These are phyloP conservation scores for Monopterus albus DNA, from an alignment of 2,113 vertebrate genomes.

Conservation along the genomic window DNA sequence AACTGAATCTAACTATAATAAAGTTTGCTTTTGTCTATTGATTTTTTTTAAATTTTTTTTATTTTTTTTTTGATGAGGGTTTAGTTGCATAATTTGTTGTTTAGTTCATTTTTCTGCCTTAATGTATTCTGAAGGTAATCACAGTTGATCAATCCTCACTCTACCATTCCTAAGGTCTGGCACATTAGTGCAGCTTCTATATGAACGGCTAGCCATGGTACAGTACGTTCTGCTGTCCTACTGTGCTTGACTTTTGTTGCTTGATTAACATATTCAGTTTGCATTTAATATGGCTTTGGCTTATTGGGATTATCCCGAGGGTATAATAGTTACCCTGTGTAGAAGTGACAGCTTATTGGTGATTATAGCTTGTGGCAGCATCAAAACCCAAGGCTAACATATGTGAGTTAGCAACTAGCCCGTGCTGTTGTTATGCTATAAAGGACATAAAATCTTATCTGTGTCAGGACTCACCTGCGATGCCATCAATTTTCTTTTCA, in stretches of 20 bases:
- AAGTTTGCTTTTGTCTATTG: neutral
- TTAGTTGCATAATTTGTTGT: neutral
- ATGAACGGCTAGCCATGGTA: neutral
- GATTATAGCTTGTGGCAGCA: neutral
- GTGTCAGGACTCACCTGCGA: neutral
- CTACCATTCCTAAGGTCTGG: neutral
- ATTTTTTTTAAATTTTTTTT: too few relatives aligned
- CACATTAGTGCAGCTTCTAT: neutral
- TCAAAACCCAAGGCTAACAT: neutral
- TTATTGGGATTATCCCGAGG: neutral
- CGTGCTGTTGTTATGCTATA: too few relatives aligned
- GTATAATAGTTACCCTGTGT: too few relatives aligned
- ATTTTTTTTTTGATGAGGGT: conserved; percentile 13
- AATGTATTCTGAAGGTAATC: neutral
- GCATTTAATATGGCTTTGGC: neutral
- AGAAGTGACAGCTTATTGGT: too few relatives aligned
- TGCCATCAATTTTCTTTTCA: neutral
- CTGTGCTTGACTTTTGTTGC: neutral
- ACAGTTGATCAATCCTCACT: neutral
- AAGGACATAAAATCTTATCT: neutral
- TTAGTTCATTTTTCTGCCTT: conserved; percentile 7
- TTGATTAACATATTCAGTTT: neutral
- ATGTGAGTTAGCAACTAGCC: too few relatives aligned
- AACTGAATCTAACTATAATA: conserved; percentile 10
- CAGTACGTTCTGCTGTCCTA: neutral